These are phyloP conservation scores for Sinodicranocentrus sp. DNA, from an alignment of 2,888 invertebrate genomes.

Conservation along the genomic window DNA sequence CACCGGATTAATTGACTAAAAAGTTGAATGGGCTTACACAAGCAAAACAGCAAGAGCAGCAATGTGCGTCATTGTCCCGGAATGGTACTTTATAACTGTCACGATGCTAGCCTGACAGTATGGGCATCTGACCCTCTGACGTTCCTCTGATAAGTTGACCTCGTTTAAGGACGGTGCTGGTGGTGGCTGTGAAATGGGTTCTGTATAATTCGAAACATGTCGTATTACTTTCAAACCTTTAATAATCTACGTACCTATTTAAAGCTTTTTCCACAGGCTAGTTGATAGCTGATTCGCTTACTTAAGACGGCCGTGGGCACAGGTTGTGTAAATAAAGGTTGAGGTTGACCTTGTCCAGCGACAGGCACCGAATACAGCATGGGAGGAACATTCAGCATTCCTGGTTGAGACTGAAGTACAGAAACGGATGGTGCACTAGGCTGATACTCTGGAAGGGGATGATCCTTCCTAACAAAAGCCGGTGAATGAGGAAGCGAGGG, in stretches of 20 bases:
- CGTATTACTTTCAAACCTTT: too few relatives aligned
- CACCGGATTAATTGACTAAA: not conserved
- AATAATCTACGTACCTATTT: too few relatives aligned
- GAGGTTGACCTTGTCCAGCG: conserved; percentile 9
- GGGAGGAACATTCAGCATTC: conserved; percentile 29
- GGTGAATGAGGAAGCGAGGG: too few relatives aligned
- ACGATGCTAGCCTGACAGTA: conserved; percentile 50
- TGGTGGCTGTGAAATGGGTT: conserved; percentile 36
- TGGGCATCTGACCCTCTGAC: conserved; percentile 63
- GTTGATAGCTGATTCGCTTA: too few relatives aligned
- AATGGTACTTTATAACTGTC: conserved; percentile 24
- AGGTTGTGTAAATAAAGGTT: not conserved
- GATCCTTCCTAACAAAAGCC: too few relatives aligned
- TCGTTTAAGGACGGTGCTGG: conserved; percentile 47
- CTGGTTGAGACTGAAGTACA: too few relatives aligned
- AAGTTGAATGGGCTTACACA: conserved; percentile 31
- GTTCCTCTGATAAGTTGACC: conserved; percentile 38
- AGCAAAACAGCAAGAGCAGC: conserved; percentile 48
- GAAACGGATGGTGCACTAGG: too few relatives aligned
- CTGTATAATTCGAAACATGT: conserved; percentile 16
- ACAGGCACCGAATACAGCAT: conserved; percentile 45
- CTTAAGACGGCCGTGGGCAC: conserved; percentile 27
- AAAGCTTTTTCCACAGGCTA: too few relatives aligned
- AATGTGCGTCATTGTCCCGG: conserved; percentile 64
- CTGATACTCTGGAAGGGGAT: too few relatives aligned